Conservation (phyloP, 1,140 invertebrate genomes). For the Macrocentrus cingulum region DNA sequence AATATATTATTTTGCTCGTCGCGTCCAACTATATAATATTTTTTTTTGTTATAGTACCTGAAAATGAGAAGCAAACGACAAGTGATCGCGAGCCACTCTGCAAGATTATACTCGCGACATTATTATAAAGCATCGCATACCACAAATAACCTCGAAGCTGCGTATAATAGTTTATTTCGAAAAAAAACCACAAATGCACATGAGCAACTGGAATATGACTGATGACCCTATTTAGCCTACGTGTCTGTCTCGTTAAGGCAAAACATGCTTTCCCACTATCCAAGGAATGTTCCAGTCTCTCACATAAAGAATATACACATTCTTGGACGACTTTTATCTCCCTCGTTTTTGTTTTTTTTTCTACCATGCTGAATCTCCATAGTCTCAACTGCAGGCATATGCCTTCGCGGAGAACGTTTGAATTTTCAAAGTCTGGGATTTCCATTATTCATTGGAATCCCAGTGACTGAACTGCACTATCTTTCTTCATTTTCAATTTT, state of each 20-base stretch:
- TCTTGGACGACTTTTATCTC: not conserved
- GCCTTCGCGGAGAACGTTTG: conserved; percentile 3
- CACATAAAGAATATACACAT: too few species aligned
- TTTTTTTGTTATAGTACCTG: too few species aligned
- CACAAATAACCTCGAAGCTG: not conserved
- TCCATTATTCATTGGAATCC: conserved; percentile 21
- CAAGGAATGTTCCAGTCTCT: not conserved
- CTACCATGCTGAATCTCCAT: not conserved
- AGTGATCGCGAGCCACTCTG: conserved; percentile 32
- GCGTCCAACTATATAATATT: too few species aligned
- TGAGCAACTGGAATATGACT: too few species aligned
- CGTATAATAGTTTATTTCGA: not conserved
- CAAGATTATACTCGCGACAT: conserved; percentile 31
- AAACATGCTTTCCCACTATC: conserved; percentile 23
- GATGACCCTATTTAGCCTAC: too few species aligned
- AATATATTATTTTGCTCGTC: too few species aligned
- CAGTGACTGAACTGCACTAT: not conserved
- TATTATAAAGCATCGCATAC: too few species aligned
- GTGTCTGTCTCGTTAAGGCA: conserved; percentile 5
- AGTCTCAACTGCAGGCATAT: conserved; percentile 3
- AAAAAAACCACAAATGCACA: not conserved
- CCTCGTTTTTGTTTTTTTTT: not conserved
- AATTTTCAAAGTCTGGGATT: conserved; percentile 16
- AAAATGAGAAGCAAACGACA: not conserved
- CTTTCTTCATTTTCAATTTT: conserved; percentile 1